Base-by-base conservation (phyloP, 1,140 invertebrate species). In the Medauroidea extradentata region DNA sequence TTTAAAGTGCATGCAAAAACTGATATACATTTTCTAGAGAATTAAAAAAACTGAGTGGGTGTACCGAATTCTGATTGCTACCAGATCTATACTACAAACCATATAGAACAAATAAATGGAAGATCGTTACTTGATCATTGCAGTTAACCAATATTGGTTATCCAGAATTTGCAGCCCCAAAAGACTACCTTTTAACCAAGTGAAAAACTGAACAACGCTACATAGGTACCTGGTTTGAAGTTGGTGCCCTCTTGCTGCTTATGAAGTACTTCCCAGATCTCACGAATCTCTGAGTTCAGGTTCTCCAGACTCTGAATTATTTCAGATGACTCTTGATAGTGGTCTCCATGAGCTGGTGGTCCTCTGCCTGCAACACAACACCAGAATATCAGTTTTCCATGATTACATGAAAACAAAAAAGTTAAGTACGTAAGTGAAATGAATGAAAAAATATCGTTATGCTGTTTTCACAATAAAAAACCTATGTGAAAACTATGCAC, bases 231-330 rank as follows among this genome's bases (percentile, higher is more conserved):
- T 34, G 50, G 43, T 39, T 16, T 39, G n/a, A 8, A 18, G 55
- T 4, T 21, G 9, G 48, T 50, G 2, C 68, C 76, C 53, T 76
- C 79, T 60, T 82, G 79, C 55, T 85, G 81, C 63, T 84, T 84
- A 25, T 84, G 79, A 16, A 88, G 71, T 39, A 87, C 83, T 38
- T 84, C 82, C 78, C 85, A 84, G 56, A 87, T 87, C 67, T 87
- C 85, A 19, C 83, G 78, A 54, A 88, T 87, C 70, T 87, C 85
- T 0, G 81, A 81, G 70, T 87, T 87, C 3, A 87, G 75, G 66
- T 84, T 87, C 65, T 87, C 85, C 60, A 87, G 71, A 63, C 82
- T 87, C 56, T 85, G 82, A 27, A 87, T 84, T 59, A 86, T 86
- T 66, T 86, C 84, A 19, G 82, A 83, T 0, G 84, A 82, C 68